Base-by-base conservation (phyloP, 1,140 invertebrate species). In the Sipha flava region DNA sequence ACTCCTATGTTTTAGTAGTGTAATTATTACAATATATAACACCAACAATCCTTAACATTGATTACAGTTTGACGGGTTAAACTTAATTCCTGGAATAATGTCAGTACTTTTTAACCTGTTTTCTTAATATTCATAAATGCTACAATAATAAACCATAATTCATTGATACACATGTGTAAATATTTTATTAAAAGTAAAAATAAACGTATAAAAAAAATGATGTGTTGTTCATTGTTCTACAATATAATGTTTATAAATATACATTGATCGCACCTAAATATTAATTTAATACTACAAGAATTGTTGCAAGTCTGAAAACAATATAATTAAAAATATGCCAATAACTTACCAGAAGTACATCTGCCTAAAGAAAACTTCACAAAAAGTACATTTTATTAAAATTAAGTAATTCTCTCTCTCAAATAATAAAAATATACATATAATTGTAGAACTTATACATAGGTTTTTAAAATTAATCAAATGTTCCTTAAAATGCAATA, bases 121-220 rank as follows among this genome's bases (percentile, higher is more conserved):
- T n/a, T n/a, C n/a, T n/a, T n/a, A n/a, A n/a, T n/a, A n/a, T n/a
- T n/a, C n/a, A n/a, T n/a, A n/a, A n/a, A n/a, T n/a, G n/a, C n/a
- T n/a, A n/a, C n/a, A n/a, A n/a, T n/a, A n/a, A n/a, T n/a, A n/a
- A n/a, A n/a, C n/a, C n/a, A n/a, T n/a, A n/a, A n/a, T n/a, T n/a
- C n/a, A n/a, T n/a, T n/a, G n/a, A 40, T 40, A 12, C n/a, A 66
- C 4, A 23, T 66, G 4, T 66, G 34, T 66, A 66, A 40, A 40
- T 66, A 66, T 23, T 66, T 66, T 43, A 66, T 66, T 66, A 23
- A 54, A 43, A 66, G n/a, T 66, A 64, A 37, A 64, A 64, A 64
- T 64, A 64, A 64, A 64, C 16, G 10, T 37, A 64, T 64, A 64
- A 40, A 37, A 62, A 18, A 66, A 66, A 40, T n/a, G n/a, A n/a